A percentile compares a stretch with the other conserved stretches of the same genome.
Evolutionary conservation across 37 sponge, comb jelly and placozoan genomes (phyloP).

Genomic region (Cladorhizidae sp.): DNA sequence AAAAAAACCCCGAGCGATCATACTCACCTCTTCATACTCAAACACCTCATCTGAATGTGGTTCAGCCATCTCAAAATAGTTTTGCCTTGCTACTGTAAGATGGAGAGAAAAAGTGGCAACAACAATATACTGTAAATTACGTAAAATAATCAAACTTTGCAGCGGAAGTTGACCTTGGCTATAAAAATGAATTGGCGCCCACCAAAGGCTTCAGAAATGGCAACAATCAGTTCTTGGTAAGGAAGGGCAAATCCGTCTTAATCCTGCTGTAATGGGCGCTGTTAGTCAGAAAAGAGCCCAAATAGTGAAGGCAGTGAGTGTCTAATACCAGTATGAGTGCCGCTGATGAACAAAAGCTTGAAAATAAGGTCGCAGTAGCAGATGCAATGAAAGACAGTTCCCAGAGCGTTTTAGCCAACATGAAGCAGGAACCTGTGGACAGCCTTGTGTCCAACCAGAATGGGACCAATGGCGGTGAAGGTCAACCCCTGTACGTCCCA

Average conservation of each 20-base stretch:
- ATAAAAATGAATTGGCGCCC: constrained; percentile 28
- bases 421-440: constrained; percentile 21
- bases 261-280: constrained; percentile 26
- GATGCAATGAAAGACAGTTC: constrained; percentile 6
- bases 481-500: constrained; percentile 2
- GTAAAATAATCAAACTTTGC: neutral
- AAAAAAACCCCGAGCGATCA: no score
- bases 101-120: no score
- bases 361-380: constrained; percentile 6
- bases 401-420: neutral
- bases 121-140: neutral
- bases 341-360: constrained; percentile 21
- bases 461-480: neutral
- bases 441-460: constrained; percentile 1
- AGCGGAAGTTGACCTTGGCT: neutral
- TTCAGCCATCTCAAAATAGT: constrained; percentile 22
- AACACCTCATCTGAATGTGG: constrained; percentile 30
- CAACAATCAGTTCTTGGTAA: neutral
- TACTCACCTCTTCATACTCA: constrained; percentile 44
- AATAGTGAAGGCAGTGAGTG: constrained; percentile 13
- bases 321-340: constrained; percentile 41
- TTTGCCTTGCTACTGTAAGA: neutral
- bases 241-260: constrained; percentile 24
- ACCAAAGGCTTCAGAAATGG: constrained; percentile 47
- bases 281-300: constrained; percentile 31